These are phyloP conservation scores for Hyalella azteca DNA, from an alignment of 2,888 invertebrate genomes.

Conservation along the genomic window DNA sequence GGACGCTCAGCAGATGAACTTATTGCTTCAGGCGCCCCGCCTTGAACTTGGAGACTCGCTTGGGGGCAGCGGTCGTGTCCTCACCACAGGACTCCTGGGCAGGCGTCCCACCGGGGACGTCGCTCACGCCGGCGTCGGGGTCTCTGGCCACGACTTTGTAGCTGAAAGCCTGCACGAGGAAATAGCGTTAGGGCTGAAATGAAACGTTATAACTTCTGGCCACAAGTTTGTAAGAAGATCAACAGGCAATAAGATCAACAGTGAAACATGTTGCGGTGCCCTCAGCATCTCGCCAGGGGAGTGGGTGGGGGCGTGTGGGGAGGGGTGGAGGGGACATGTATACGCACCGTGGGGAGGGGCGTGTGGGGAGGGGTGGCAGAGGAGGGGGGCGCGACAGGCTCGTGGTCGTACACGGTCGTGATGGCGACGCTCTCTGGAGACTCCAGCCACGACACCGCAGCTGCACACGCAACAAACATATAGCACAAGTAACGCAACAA, in stretches of 20 bases:
- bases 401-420: slow-evolving; percentile 18
- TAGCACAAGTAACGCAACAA: too few species aligned
- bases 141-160: slow-evolving; percentile 41
- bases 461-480: not conserved
- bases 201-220: not conserved
- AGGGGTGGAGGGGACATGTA: not conserved
- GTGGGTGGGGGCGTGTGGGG: not conserved
- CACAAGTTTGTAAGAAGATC: not conserved
- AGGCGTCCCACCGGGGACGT: not conserved
- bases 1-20: not conserved
- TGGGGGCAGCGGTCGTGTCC: slow-evolving; percentile 19
- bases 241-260: not conserved
- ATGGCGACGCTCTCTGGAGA: slow-evolving; percentile 22
- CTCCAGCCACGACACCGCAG: slow-evolving; percentile 8
- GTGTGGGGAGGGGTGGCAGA: not conserved
- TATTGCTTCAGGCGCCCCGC: slow-evolving; percentile 43
- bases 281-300: not conserved
- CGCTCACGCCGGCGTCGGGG: not conserved
- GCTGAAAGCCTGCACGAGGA: slow-evolving; percentile 42
- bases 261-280: not conserved
- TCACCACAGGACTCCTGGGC: not conserved
- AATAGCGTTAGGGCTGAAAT: too few species aligned
- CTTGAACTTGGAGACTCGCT: slow-evolving; percentile 45
- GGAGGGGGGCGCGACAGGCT: not conserved
- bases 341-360: too few species aligned